Evolutionary conservation across 2,113 vertebrate genomes (phyloP).

Genomic region (Elanoides forficatus): DNA sequence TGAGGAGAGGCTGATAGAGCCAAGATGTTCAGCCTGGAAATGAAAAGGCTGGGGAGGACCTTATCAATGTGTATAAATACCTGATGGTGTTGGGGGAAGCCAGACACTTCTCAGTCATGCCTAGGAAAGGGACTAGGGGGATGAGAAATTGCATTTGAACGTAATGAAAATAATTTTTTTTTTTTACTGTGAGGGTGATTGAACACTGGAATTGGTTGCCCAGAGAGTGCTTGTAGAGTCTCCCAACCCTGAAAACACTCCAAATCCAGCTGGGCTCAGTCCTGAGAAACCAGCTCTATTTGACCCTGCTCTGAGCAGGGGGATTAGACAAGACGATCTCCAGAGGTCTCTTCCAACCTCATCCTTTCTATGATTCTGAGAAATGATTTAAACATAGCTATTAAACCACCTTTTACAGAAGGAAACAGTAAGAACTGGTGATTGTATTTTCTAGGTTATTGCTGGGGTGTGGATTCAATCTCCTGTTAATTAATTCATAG

Average conservation of each 20-base stretch:
- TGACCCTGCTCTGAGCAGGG: background rate
- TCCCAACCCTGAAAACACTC: background rate
- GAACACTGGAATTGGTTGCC: background rate
- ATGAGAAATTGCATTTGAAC: background rate
- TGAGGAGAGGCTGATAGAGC: background rate
- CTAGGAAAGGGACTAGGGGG: background rate
- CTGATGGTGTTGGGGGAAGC: background rate
- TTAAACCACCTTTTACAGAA: background rate
- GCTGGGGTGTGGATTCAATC: background rate
- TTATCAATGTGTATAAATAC: background rate
- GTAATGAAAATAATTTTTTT: fast-evolving
- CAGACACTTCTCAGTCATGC: background rate
- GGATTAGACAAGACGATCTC: background rate
- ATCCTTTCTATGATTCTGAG: background rate
- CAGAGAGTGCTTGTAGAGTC: background rate
- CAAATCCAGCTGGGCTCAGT: background rate
- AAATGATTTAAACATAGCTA: background rate
- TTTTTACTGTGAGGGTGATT: background rate
- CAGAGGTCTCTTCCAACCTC: background rate
- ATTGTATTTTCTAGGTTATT: background rate
- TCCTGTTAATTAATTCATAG: background rate
- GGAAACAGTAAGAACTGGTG: background rate
- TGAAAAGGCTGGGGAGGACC: background rate
- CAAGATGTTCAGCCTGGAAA: background rate
- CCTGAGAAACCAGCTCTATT: background rate